Percentiles rank a stretch among this genome's conserved stretches.
Evolutionary conservation across 2,797 vertebrate genomes (phyloP).

Genomic region (Alosa sapidissima): DNA sequence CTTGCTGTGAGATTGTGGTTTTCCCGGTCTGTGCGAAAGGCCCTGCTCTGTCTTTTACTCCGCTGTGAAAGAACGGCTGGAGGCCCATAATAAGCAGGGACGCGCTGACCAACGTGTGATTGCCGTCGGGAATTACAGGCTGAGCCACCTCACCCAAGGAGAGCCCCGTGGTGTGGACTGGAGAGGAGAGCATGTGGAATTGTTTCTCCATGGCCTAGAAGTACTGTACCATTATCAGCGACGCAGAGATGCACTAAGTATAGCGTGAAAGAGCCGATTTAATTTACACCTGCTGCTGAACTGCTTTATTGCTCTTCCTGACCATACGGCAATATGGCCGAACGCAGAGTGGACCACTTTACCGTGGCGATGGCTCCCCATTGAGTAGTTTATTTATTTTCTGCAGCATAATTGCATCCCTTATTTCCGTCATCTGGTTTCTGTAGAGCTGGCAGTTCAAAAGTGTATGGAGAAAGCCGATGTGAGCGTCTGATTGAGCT

Average conservation of each 20-base stretch:
- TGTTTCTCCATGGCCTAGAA: conserved; percentile 57
- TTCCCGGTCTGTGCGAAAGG: not conserved
- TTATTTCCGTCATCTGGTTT: conserved; percentile 53
- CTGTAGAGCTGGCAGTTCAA: conserved; percentile 63
- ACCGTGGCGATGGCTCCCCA: not conserved
- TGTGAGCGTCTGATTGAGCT: conserved; percentile 62
- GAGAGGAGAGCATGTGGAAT: conserved; percentile 48
- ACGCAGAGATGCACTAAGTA: conserved; percentile 58
- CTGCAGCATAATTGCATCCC: conserved; percentile 49
- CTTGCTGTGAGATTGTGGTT: conserved; percentile 26
- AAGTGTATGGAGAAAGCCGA: conserved; percentile 44
- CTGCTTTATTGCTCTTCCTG: conserved; percentile 2
- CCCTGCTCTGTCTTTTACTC: conserved; percentile 52
- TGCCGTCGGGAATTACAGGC: conserved; percentile 69
- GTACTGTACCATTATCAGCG: conserved; percentile 54
- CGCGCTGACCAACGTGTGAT: conserved; percentile 60
- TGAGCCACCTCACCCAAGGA: conserved; percentile 59
- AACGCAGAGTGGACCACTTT: not conserved
- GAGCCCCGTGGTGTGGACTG: conserved; percentile 45
- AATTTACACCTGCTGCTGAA: conserved; percentile 37
- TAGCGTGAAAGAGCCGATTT: conserved; percentile 55
- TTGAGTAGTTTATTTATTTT: conserved; percentile 5
- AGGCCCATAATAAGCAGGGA: conserved; percentile 65
- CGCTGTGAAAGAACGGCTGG: conserved; percentile 61
- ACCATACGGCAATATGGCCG: not conserved